A percentile compares a stretch with the other conserved stretches of the same genome.
phyloP scores from a whole-genome alignment of 2,113 vertebrate species.

The Salvelinus fontinalis region DNA sequence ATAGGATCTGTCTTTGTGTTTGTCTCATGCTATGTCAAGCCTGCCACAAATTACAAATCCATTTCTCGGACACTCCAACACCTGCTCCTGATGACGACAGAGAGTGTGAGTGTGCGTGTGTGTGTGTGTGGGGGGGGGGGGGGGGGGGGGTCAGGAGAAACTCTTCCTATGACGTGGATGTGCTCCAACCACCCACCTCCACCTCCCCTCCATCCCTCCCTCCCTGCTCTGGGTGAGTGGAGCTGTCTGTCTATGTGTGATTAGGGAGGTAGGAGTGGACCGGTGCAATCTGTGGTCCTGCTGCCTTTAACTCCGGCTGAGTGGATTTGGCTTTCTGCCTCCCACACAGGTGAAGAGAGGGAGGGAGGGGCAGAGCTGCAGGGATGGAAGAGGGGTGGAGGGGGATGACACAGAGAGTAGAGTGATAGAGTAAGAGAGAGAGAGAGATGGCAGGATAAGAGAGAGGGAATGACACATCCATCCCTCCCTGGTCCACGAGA shows the following conservation, averaged over 20 bases:
- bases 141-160: not conserved
- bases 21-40: constrained; percentile 11
- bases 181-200: not conserved
- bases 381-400: not conserved
- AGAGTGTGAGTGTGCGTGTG: constrained; percentile 15
- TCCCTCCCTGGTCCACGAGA: no score
- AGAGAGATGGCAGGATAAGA: not conserved
- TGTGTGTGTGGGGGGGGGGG: constrained; percentile 11
- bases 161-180: not conserved
- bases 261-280: constrained; percentile 23
- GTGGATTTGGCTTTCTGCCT: constrained; percentile 63
- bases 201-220: not conserved
- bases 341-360: constrained; percentile 62
- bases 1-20: constrained; percentile 4
- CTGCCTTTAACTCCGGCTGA: constrained; percentile 63
- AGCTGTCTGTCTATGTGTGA: constrained; percentile 10
- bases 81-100: constrained; percentile 29
- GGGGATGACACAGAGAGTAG: not conserved
- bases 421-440: not conserved
- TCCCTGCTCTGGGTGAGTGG: not conserved
- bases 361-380: not conserved
- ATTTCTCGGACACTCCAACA: constrained; percentile 9
- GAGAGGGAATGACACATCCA: not conserved
- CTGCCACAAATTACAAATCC: not conserved
- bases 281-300: constrained; percentile 48